Evolutionary conservation across 2,888 invertebrate species (phyloP).

Genomic region (Agonum fuliginosum): DNA sequence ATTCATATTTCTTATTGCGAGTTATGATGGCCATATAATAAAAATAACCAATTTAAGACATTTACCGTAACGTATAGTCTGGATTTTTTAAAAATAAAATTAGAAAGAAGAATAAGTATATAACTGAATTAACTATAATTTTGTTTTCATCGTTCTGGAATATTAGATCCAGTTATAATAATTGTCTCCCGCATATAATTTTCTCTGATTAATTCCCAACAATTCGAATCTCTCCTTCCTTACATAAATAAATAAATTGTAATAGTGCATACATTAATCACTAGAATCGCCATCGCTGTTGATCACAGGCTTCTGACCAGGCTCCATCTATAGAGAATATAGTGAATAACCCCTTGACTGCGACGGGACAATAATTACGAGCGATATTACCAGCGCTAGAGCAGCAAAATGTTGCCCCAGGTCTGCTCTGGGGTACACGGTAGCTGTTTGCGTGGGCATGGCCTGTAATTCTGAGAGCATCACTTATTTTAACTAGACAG

Average conservation of each 20-base stretch:
- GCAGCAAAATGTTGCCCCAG: slow-evolving; percentile 8
- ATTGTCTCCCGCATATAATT: no score
- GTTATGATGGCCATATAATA: no score
- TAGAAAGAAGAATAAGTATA: no score
- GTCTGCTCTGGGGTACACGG: slow-evolving; percentile 26
- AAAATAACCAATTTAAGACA: no score
- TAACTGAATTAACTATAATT: no score
- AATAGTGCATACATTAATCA: slow-evolving; percentile 12
- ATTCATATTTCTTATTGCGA: no score
- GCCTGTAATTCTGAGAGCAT: slow-evolving; percentile 42
- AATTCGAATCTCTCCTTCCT: no score
- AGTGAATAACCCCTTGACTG: slow-evolving; percentile 13
- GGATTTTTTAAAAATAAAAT: no score
- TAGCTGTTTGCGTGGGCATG: slow-evolving; percentile 52
- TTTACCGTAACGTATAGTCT: no score
- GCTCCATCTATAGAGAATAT: neutral
- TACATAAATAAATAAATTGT: slow-evolving; percentile 30
- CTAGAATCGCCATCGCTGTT: slow-evolving; percentile 21
- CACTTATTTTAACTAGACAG: slow-evolving; percentile 43
- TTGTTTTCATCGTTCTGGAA: no score
- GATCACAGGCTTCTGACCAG: slow-evolving; percentile 17
- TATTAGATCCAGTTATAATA: no score
- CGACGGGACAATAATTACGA: slow-evolving; percentile 31
- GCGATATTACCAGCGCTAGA: slow-evolving; percentile 12
- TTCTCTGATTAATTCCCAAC: no score